A percentile compares a stretch with the other conserved stretches of the same genome.
These are phyloP conservation scores for Lacerta bilineata DNA, from an alignment of 2,797 vertebrate genomes.

Conservation along the genomic window DNA sequence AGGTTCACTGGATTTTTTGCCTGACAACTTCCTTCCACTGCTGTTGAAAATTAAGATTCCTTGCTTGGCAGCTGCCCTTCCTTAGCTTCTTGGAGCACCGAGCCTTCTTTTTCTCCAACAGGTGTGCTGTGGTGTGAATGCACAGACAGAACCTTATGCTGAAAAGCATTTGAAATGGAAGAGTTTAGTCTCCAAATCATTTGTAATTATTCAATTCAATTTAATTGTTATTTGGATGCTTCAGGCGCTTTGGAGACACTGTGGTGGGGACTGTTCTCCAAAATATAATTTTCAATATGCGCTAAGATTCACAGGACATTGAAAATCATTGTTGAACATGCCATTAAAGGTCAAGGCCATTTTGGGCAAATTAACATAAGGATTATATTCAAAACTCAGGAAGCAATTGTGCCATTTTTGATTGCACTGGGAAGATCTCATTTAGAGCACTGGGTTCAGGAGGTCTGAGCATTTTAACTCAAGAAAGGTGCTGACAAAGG, in stretches of 20 bases:
- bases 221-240: too few relatives aligned
- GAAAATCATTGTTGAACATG: not conserved
- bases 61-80: not conserved
- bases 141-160: not conserved
- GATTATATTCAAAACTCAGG: slow-evolving; percentile 9
- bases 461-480: not conserved
- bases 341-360: not conserved
- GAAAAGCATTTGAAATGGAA: not conserved
- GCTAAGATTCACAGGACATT: not conserved
- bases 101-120: not conserved
- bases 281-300: not conserved
- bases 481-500: slow-evolving; percentile 14
- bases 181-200: not conserved
- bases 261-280: not conserved
- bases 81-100: not conserved
- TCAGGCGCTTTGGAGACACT: not conserved
- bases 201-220: not conserved
- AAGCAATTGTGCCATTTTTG: slow-evolving; percentile 14
- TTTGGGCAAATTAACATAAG: slow-evolving; percentile 1
- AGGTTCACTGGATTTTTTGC: not conserved
- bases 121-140: not conserved
- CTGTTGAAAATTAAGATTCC: not conserved
- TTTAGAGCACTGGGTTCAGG: not conserved
- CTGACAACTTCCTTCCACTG: not conserved
- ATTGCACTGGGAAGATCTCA: not conserved